Evolutionary conservation across 2,113 vertebrate genomes (phyloP), one percentile per base, ranked within the genome.

Genomic region (Oncorhynchus tshawytscha): DNA sequence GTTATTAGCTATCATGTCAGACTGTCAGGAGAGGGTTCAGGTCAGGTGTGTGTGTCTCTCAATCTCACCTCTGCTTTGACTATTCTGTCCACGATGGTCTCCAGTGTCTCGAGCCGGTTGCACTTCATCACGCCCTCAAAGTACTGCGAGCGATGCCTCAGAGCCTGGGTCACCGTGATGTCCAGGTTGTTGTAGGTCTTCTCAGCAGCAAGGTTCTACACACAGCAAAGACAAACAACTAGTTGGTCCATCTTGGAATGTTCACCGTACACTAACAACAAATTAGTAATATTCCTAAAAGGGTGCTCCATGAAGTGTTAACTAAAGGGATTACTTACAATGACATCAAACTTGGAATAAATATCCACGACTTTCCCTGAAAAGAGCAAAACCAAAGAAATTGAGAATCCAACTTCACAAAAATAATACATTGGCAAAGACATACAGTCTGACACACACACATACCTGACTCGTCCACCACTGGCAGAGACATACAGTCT

Each of bases 281-380:
- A 45, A 3, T 45, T 11, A 45, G 39, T 20, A 73, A 31, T 4
- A 1, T 57, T 59, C 13, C 7, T 22, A 34, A 11, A 34, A 22
- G 27, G 27, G 24, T 59, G 9, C 24, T 8, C 3, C 13, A 18
- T 18, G 22, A 3, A 18, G 1, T 27, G 39, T 18, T 18, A 62
- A 48, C 3, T 15, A 25, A 34, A 18, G 3, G 11, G 57, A n/a
- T 9, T 92, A 98, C 97, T 98, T 95, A 99, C 97, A 91, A 99
- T 99, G 83, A 99, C 97, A 93, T 99, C 97, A 87, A 99, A 99
- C 92, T 99, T 99, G 91, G 97, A 99, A 96, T 99, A 99, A 95
- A 99, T 99, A 93, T 99, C 97, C 91, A 99, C 97, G 85, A 99
- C 97, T 92, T 96, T 97, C 88, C 97, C 97, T 99, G 90, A 78